Evolutionary conservation across 2,113 vertebrate genomes (phyloP).

Genomic region (Menura novaehollandiae): DNA sequence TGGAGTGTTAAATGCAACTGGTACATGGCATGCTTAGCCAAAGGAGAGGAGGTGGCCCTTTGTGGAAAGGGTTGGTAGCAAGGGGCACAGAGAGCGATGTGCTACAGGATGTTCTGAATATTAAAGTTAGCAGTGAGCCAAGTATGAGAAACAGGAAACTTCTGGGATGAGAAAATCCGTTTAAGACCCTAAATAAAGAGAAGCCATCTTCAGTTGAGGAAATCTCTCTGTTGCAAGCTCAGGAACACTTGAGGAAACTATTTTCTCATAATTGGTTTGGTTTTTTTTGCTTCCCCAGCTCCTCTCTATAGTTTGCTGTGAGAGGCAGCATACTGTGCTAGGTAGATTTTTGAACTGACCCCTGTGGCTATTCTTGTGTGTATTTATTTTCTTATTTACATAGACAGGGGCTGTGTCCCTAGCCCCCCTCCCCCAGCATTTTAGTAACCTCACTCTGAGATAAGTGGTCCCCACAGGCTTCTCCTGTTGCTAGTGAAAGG

Average conservation of each 20-base stretch:
- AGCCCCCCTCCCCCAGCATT: neutral
- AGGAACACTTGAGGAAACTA: neutral
- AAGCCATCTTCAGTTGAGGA: neutral
- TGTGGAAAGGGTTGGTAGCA: neutral
- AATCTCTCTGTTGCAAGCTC: neutral
- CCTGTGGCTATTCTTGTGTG: neutral
- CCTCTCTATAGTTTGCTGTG: fast-evolving
- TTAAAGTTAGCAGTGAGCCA: neutral
- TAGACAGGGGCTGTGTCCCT: neutral
- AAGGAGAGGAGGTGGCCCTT: neutral
- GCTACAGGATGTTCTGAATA: neutral
- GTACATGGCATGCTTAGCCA: neutral
- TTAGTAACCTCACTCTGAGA: neutral
- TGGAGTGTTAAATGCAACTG: neutral
- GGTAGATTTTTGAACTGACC: neutral
- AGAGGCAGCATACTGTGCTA: neutral
- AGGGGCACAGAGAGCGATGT: neutral
- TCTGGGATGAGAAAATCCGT: neutral
- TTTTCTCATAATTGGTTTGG: neutral
- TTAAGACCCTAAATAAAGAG: neutral
- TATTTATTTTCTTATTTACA: neutral
- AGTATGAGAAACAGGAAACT: neutral
- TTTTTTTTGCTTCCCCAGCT: neutral
- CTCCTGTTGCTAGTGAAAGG: neutral
- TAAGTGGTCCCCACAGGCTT: neutral